Conservation (phyloP, 2,888 invertebrate genomes). For the Eupithecia dodoneata region DNA sequence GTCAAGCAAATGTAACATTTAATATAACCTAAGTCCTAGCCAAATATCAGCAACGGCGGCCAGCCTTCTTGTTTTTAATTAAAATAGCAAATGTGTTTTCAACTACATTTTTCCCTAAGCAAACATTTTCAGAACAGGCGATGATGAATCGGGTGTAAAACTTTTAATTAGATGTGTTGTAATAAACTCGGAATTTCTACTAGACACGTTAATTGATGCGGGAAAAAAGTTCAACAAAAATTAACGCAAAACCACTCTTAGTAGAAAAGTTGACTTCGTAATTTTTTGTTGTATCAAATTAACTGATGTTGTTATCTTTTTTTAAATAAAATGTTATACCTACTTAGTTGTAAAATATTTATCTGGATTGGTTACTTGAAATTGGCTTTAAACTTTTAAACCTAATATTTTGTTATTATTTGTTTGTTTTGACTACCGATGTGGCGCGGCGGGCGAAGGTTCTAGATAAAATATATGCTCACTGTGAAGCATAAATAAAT, state of each 20-base stretch:
- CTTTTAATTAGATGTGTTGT: conserved; percentile 29
- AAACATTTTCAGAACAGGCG: background rate
- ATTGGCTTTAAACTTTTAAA: too few species aligned
- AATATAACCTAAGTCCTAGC: too few species aligned
- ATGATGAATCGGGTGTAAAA: conserved; percentile 23
- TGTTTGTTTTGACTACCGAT: too few species aligned
- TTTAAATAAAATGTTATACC: too few species aligned
- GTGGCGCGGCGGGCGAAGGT: too few species aligned
- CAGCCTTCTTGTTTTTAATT: background rate
- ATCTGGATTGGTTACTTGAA: background rate
- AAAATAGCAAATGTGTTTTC: background rate
- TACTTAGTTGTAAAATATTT: background rate
- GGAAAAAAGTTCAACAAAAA: background rate
- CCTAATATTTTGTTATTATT: too few species aligned
- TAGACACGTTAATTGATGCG: conserved; percentile 27
- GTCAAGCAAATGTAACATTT: too few species aligned
- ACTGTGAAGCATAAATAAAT: too few species aligned
- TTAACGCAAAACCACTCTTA: background rate
- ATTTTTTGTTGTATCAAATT: background rate
- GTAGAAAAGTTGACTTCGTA: background rate
- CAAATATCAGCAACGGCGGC: too few species aligned
- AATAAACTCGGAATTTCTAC: conserved; percentile 20
- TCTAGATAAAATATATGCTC: too few species aligned
- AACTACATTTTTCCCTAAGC: background rate
- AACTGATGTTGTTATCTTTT: background rate